Base-by-base conservation (phyloP, 2,797 vertebrate genomes). In the Zonotrichia albicollis region DNA sequence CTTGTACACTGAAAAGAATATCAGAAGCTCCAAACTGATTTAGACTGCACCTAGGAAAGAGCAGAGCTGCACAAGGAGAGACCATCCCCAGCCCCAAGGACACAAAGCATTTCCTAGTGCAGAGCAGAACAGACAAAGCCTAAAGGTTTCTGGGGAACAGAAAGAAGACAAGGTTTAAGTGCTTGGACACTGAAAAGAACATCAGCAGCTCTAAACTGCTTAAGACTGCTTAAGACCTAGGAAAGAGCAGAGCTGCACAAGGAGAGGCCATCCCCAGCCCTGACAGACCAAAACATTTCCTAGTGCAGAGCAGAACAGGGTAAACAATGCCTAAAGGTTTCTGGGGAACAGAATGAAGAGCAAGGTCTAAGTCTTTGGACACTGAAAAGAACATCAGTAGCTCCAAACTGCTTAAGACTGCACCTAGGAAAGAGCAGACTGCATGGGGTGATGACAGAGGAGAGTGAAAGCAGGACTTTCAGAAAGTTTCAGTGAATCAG, bases 401-500 rank as follows among this genome's bases (percentile, higher is more conserved):
- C 70, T 86, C 48, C 26, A 70, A 60, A 26, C 4, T 40, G 40
- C 40, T 76, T 67, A 58, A 60, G 7, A 45, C 3, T 29, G 29
- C 42, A 81, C 16, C 36, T 23, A 25, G 21, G 55, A 61, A 60
- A 43, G 9, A 82, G 48, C 10, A 53, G 11, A 32, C 9, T 30
- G 65, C 25, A 20, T 0, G 1, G 34, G 40, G 34, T 32, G 57
- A 26, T 20, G 38, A 50, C 0, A 46, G 16, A 54, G 60, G 3
- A 53, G 65, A 74, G 7, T 32, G 27, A 68, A 80, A 75, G 32
- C 9, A 67, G 25, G 26, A 71, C n/a, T 36, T 58, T 4, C 16
- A 42, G 51, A 27, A 38, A 27, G 40, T 16, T 32, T 73, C 20
- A 60, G 42, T 5, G 10, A 87, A 57, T 9, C 55, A 27, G 3